phyloP scores from a whole-genome alignment of 2,888 invertebrate species.

The Hydraecia micacea region DNA sequence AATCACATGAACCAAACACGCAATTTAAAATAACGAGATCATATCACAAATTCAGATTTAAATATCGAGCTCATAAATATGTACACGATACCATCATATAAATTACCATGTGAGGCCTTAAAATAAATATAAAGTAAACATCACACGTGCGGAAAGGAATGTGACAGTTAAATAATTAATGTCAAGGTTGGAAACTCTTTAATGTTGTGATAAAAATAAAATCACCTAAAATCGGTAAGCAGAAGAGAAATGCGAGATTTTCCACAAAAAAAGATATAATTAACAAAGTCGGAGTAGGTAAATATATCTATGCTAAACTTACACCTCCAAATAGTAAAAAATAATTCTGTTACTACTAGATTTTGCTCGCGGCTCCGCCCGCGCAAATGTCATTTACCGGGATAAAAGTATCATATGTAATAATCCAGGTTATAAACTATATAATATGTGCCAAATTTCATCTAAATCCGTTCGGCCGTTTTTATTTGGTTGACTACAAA shows the following conservation, averaged over 20 bases:
- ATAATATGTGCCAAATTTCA: no score
- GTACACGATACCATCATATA: conserved; percentile 34
- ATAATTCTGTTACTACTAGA: no score
- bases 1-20: conserved; percentile 29
- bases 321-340: no score
- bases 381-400: no score
- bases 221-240: neutral
- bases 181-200: neutral
- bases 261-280: neutral
- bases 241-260: neutral
- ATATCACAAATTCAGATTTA: conserved; percentile 50
- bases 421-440: no score
- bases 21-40: conserved; percentile 52
- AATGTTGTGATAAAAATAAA: neutral
- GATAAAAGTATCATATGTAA: no score
- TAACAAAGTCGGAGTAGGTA: no score
- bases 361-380: no score
- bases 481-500: no score
- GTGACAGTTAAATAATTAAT: neutral
- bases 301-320: no score
- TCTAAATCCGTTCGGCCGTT: no score
- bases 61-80: conserved; percentile 57
- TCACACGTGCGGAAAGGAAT: neutral
- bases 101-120: conserved; percentile 32
- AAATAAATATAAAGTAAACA: conserved; percentile 15